Percentiles rank a stretch among this genome's conserved stretches.
Conservation (phyloP, 2,888 invertebrate species). For the Pterobdella sp. region DNA sequence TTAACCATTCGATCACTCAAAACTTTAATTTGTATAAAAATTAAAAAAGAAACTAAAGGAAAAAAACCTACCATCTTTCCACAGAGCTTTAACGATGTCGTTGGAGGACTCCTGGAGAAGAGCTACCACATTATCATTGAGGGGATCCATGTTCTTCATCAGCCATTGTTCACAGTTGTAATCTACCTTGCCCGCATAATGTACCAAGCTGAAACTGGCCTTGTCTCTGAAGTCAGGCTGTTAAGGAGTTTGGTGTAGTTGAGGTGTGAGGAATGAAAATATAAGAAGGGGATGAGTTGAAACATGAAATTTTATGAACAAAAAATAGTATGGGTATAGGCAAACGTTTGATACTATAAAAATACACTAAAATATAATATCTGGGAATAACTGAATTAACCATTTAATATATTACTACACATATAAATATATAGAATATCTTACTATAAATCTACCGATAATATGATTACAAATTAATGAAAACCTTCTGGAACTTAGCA, state of each 20-base stretch:
- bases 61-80: constrained; percentile 74
- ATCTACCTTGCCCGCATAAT: constrained; percentile 81
- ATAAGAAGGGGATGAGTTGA: too few relatives aligned
- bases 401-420: too few relatives aligned
- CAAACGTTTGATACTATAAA: too few relatives aligned
- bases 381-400: too few relatives aligned
- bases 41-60: not conserved
- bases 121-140: constrained; percentile 96
- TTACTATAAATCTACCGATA: too few relatives aligned
- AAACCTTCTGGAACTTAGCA: constrained; percentile 86
- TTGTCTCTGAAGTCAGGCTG: constrained; percentile 61
- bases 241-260: not conserved
- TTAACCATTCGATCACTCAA: too few relatives aligned
- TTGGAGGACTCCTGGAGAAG: constrained; percentile 73
- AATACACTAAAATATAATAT: too few relatives aligned
- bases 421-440: too few relatives aligned
- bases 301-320: too few relatives aligned
- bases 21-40: too few relatives aligned
- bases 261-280: not conserved
- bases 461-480: too few relatives aligned
- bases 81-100: constrained; percentile 64
- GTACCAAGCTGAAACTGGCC: constrained; percentile 91
- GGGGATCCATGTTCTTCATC: constrained; percentile 99
- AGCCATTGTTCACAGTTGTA: constrained; percentile 94
- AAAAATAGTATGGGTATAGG: too few relatives aligned